phyloP scores from a whole-genome alignment of 2,888 invertebrate species.

The Apotomis betuletana region DNA sequence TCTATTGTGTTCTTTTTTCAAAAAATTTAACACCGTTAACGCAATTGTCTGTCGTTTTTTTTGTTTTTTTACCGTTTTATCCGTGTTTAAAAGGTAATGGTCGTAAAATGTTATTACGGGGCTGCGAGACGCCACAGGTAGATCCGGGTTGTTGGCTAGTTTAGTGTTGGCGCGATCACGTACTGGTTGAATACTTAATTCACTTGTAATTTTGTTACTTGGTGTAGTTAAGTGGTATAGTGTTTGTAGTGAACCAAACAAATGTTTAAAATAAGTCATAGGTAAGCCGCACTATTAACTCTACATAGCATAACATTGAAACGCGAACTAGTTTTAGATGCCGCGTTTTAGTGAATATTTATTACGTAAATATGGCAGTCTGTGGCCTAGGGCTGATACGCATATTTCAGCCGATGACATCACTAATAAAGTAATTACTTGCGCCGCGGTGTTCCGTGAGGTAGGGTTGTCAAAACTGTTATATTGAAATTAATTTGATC shows the following conservation, averaged over 20 bases:
- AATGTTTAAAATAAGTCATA: background rate
- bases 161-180: constrained; percentile 66
- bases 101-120: constrained; percentile 80
- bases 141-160: constrained; percentile 67
- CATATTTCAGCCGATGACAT: constrained; percentile 57
- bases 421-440: constrained; percentile 75
- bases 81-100: constrained; percentile 79
- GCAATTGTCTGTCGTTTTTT: constrained; percentile 74
- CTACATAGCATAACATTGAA: no score
- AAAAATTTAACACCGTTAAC: constrained; percentile 62
- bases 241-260: background rate
- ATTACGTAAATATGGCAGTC: constrained; percentile 1
- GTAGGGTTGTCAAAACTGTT: constrained; percentile 46
- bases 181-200: constrained; percentile 59
- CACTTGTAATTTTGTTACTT: constrained; percentile 12
- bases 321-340: background rate
- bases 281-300: background rate
- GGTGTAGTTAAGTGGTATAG: constrained; percentile 20
- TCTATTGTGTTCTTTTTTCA: constrained; percentile 58
- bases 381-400: constrained; percentile 16
- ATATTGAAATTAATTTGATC: background rate
- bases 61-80: constrained; percentile 71
- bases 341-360: background rate
- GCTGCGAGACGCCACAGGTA: constrained; percentile 79
- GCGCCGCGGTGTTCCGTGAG: constrained; percentile 46